Percentiles rank a stretch among this genome's conserved stretches.
Conservation (phyloP, 2,797 vertebrate genomes). For the Myripristis jacobus region DNA sequence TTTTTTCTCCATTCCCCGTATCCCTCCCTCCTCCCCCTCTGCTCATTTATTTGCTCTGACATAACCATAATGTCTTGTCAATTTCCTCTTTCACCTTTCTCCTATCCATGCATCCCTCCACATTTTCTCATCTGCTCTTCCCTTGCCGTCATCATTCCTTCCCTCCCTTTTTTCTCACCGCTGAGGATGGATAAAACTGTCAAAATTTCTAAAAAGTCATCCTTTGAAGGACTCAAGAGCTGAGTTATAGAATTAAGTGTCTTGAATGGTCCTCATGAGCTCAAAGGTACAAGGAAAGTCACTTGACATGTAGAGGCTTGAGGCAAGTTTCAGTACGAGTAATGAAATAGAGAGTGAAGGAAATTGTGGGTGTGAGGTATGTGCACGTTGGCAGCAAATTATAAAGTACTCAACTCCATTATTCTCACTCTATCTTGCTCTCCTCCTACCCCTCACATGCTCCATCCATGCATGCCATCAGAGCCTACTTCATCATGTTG, state of each 20-base stretch:
- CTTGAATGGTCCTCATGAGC: no score
- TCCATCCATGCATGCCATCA: conserved; percentile 53
- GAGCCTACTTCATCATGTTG: conserved; percentile 54
- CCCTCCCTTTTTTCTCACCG: background rate
- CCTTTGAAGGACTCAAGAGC: background rate
- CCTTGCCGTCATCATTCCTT: conserved; percentile 22
- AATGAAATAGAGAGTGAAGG: no score
- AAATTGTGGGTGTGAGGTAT: no score
- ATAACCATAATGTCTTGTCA: conserved; percentile 43
- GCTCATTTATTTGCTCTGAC: conserved; percentile 53
- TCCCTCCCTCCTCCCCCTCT: conserved; percentile 34
- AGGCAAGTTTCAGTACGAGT: no score
- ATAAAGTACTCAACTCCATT: background rate
- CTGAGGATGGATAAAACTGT: background rate
- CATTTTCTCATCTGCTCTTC: conserved; percentile 34
- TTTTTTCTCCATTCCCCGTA: conserved; percentile 49
- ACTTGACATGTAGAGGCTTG: no score
- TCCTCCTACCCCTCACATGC: conserved; percentile 2
- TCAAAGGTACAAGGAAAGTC: no score
- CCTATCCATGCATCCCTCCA: conserved; percentile 45
- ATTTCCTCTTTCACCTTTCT: conserved; percentile 62
- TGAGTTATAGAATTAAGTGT: no score
- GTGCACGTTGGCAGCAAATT: no score
- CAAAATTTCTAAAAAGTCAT: no score
- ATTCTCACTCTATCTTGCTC: background rate